These are phyloP conservation scores for Arbacia lixula DNA, from an alignment of 53 echinoderm and acorn worm species.

Conservation along the genomic window DNA sequence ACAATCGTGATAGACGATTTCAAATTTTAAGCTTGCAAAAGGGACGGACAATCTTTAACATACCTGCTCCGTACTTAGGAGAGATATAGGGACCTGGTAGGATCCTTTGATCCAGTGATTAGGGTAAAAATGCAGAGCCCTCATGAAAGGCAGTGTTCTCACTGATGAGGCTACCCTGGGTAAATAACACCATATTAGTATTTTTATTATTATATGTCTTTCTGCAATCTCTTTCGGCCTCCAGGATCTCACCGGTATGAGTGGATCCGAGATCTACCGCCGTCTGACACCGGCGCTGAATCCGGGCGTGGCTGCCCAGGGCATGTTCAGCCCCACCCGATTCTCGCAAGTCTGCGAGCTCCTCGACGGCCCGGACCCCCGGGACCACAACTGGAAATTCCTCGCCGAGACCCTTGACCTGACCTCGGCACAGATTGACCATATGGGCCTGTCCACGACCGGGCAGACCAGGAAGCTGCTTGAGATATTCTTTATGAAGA, in stretches of 20 bases:
- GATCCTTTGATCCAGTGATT: too few species aligned
- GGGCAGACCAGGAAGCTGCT: slow-evolving; percentile 5
- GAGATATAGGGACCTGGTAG: too few species aligned
- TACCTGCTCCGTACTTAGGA: too few species aligned
- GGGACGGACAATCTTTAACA: too few species aligned
- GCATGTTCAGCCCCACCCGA: not conserved
- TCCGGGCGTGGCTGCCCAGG: slow-evolving; percentile 22
- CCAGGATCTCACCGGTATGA: slow-evolving; percentile 8
- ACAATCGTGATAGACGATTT: too few species aligned
- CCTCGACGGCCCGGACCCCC: slow-evolving; percentile 3
- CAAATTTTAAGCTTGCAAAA: too few species aligned
- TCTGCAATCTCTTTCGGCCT: not conserved
- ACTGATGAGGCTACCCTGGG: too few species aligned
- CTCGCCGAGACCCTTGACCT: slow-evolving; percentile 13
- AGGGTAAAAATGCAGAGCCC: too few species aligned
- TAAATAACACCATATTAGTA: not conserved
- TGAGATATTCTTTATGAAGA: slow-evolving; percentile 22
- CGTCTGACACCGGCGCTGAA: not conserved
- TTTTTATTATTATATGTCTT: not conserved
- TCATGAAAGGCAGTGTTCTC: too few species aligned
- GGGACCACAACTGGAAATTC: slow-evolving; percentile 5
- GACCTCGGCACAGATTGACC: not conserved
- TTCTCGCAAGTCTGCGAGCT: slow-evolving; percentile 25
- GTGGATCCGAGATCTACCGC: slow-evolving; percentile 2
- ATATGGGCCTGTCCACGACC: not conserved